These are phyloP conservation scores for Julus scandinavius DNA, from an alignment of 2,888 invertebrate genomes.

Conservation along the genomic window DNA sequence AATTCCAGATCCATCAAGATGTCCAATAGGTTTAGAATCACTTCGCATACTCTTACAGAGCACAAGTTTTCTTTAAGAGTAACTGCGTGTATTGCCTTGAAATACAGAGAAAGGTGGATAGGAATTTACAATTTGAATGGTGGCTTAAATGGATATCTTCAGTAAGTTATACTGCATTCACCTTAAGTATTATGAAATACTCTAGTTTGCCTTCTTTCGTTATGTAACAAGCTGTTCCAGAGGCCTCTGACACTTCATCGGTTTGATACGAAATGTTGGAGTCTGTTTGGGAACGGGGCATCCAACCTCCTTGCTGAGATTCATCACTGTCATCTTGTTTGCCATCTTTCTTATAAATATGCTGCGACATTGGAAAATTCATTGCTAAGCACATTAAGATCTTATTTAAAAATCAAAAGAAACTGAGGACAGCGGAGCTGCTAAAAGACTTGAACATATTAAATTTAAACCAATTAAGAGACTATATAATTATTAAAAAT, in stretches of 20 bases:
- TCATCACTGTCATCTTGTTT: background rate
- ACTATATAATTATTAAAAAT: too few relatives aligned
- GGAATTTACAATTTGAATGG: background rate
- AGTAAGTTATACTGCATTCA: constrained; percentile 63
- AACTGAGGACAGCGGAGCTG: too few relatives aligned
- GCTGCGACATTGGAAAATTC: background rate
- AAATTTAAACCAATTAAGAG: too few relatives aligned
- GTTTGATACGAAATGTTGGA: constrained; percentile 89
- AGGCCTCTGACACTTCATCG: constrained; percentile 87
- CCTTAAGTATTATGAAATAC: constrained; percentile 86
- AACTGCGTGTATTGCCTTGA: constrained; percentile 86
- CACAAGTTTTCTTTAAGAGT: constrained; percentile 84
- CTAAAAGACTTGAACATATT: too few relatives aligned
- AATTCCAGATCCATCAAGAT: constrained; percentile 91
- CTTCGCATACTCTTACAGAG: constrained; percentile 89
- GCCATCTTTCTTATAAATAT: background rate
- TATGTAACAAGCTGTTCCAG: constrained; percentile 90
- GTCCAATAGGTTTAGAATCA: constrained; percentile 90
- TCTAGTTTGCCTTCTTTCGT: constrained; percentile 95
- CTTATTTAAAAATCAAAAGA: too few relatives aligned
- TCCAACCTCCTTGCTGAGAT: constrained; percentile 71
- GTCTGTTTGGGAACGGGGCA: constrained; percentile 89
- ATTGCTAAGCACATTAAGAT: too few relatives aligned
- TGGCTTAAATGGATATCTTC: background rate
- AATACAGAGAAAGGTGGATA: background rate